Base-by-base conservation (phyloP, 2,113 vertebrate species). In the Percina caprodes region DNA sequence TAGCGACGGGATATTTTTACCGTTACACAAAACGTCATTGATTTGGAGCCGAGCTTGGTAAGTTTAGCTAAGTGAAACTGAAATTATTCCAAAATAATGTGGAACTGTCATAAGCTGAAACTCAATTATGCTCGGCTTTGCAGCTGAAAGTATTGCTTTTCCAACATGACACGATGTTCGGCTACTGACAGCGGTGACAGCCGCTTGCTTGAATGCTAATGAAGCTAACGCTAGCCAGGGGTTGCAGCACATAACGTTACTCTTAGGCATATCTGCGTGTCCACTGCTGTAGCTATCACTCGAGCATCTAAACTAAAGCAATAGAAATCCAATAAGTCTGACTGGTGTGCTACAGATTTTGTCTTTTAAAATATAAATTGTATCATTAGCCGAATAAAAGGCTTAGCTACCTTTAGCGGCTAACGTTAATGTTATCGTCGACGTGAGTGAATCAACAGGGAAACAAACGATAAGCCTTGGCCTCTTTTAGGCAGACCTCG, bases 11-110 rank as follows among this genome's bases (percentile, higher is more conserved):
- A 12, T 35, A 10, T 46, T 82, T 90, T 87, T 6, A 61, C 33
- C 1, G 93, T 87, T 35, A 92, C 93, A 85, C 91, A 26, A 24
- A 21, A 71, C 77, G 83, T 85, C 74, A 80, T 80, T 46, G 49
- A 30, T 15, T 66, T 56, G 82, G 55, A 86, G 42, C 58, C 0
- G 26, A 56, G 42, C 72, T 79, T 42, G 91, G 90, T 92, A 74
- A 86, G 90, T 80, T 74, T 24, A 30, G 30, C 30, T 30, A 14
- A 62, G 14, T 30, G 2, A 15, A 30, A n/a, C 3, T 5, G 1
- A 26, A 19, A 55, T 42, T 0, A 18, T 55, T 55, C 1, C n/a
- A 15, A 1, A 18, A 1, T 14, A 1, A 35, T 19, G 2, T 12
- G 1, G 16, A 30, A 1, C 10, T 5, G 3, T 4, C 1, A 1